phyloP scores from a whole-genome alignment of 2,888 invertebrate species.

The Myopa testacea region DNA sequence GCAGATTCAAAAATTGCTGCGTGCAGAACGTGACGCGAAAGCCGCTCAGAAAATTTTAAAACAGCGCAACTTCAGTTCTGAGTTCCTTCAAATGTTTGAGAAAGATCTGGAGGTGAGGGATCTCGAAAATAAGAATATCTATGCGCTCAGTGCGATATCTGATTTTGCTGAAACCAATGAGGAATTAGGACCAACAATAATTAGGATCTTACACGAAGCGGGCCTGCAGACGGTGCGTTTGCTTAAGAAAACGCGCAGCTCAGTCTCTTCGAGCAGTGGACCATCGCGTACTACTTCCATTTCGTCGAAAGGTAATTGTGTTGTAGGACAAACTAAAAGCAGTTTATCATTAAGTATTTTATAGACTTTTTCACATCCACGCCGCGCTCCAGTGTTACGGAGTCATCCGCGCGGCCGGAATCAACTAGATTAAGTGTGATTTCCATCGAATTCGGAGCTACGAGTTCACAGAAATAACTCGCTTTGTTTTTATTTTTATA shows the following conservation, averaged over 20 bases:
- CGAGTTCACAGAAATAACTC: background rate
- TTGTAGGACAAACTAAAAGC: background rate
- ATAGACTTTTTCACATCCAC: background rate
- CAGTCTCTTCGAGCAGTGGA: conserved; percentile 59
- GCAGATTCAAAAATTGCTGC: conserved; percentile 63
- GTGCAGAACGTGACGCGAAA: conserved; percentile 65
- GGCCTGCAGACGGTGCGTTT: conserved; percentile 64
- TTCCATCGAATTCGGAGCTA: conserved; percentile 56
- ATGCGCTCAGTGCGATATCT: conserved; percentile 71
- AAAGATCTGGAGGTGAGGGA: conserved; percentile 72
- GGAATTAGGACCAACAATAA: conserved; percentile 59
- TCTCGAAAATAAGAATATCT: conserved; percentile 72
- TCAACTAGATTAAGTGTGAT: conserved; percentile 57
- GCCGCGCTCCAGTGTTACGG: conserved; percentile 3
- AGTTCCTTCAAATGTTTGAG: conserved; percentile 58
- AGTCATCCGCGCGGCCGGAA: conserved; percentile 2
- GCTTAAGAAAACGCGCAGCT: conserved; percentile 55
- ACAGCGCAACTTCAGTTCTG: conserved; percentile 56
- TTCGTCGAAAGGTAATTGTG: conserved; percentile 54
- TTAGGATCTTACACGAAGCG: conserved; percentile 59
- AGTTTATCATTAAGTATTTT: background rate
- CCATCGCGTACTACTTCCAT: conserved; percentile 50
- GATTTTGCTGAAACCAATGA: conserved; percentile 68
- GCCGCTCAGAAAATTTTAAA: conserved; percentile 56
- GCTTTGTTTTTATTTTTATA: conserved; percentile 14